Evolutionary conservation across 2,113 vertebrate species (phyloP), one percentile per base, ranked within the genome.

Genomic region (Oenanthe melanoleuca): DNA sequence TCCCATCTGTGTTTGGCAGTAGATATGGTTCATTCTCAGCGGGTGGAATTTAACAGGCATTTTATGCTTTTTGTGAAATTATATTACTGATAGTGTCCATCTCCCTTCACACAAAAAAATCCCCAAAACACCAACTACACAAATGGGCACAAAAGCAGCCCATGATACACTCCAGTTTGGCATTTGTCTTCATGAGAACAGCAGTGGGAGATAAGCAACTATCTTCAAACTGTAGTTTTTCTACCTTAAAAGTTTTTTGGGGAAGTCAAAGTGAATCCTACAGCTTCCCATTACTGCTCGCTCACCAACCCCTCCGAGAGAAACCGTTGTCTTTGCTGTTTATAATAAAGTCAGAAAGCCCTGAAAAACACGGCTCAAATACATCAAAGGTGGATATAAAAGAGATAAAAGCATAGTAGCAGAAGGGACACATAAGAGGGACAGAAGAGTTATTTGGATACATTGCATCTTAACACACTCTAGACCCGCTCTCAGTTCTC

Each of bases 391-490:
- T 73, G 24, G 10, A 61, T 13, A n/a, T 37, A 47, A n/a, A 31
- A 53, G 28, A 81, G 22, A 79, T 8, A 16, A 60, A 89, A 81
- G 24, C 16, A 2, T 11, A 44, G 42, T 9, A 57, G 17, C 8
- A 44, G 53, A 75, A 92, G 13, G 31, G 73, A n/a, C 13, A 28
- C 28, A 3, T 7, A 40, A 69, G 38, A 18, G 31, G 26, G 55
- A 53, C 12, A 42, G 45, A 80, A 61, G 4, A 50, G 13, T 69
- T 70, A 50, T n/a, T 72, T 73, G 50, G 25, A 28, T 40, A 33
- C 9, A 10, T 59, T 0, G 0, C 28, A 37, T 52, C 24, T 72
- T 60, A 55, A 44, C 22, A 19, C 5, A 67, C 11, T 24, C 65
- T 26, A 44, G 45, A 79, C 25, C 31, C 17, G n/a, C 15, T 53